Conservation (phyloP, 2,888 invertebrate genomes). For the Caenorhabditis sulstoni region DNA sequence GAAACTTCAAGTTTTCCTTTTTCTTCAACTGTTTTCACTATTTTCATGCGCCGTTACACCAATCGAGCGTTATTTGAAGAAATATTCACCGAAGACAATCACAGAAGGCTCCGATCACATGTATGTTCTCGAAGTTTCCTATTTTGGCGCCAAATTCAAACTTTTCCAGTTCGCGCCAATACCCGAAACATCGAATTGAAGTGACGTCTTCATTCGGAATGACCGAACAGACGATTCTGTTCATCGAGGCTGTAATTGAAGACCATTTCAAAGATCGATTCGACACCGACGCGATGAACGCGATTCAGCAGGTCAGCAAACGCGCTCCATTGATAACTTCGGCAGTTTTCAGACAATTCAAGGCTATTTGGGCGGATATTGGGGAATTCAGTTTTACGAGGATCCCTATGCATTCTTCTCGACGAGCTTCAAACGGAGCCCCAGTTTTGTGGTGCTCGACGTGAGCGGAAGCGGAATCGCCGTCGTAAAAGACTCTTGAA, state of each 20-base stretch:
- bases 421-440: slow-evolving; percentile 32
- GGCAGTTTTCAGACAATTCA: slow-evolving; percentile 31
- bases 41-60: slow-evolving; percentile 10
- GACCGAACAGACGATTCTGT: slow-evolving; percentile 38
- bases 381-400: slow-evolving; percentile 40
- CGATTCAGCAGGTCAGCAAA: slow-evolving; percentile 29
- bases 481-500: slow-evolving; percentile 35
- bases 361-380: slow-evolving; percentile 48
- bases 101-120: slow-evolving; percentile 43
- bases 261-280: slow-evolving; percentile 35
- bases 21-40: slow-evolving; percentile 17
- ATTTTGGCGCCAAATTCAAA: not conserved
- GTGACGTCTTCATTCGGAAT: slow-evolving; percentile 50
- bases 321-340: slow-evolving; percentile 3
- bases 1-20: slow-evolving; percentile 1
- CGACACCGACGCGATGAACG: slow-evolving; percentile 34
- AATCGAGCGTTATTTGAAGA: slow-evolving; percentile 23
- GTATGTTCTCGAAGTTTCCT: slow-evolving; percentile 17
- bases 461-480: slow-evolving; percentile 52
- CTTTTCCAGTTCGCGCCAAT: slow-evolving; percentile 37
- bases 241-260: slow-evolving; percentile 56
- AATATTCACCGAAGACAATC: slow-evolving; percentile 32
- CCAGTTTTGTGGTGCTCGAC: slow-evolving; percentile 52
- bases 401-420: slow-evolving; percentile 51
- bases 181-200: slow-evolving; percentile 51